Percentiles rank a stretch among this genome's conserved stretches.
These are phyloP conservation scores for Tadarida brasiliensis DNA, from an alignment of 2,797 vertebrate genomes.

Conservation along the genomic window DNA sequence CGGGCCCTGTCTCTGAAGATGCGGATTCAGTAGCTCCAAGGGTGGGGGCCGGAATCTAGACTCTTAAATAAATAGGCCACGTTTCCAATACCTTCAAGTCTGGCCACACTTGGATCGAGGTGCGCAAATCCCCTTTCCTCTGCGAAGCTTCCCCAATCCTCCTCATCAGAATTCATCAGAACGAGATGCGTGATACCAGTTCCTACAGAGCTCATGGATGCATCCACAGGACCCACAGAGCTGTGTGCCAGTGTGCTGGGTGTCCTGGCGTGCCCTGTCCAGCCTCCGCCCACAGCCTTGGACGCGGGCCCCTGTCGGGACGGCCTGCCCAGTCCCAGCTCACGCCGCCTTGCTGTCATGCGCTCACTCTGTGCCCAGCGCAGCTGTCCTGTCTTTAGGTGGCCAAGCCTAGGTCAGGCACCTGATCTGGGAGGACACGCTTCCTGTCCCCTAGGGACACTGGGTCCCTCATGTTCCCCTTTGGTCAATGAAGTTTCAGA, in stretches of 20 bases:
- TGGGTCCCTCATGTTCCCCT: neutral
- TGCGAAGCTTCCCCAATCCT: neutral
- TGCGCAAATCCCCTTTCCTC: neutral
- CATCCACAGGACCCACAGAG: accelerated
- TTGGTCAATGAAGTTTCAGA: neutral
- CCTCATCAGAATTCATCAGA: neutral
- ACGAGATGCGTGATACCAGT: neutral
- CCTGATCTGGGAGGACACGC: neutral
- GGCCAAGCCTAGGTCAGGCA: neutral
- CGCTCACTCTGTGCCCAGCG: accelerated
- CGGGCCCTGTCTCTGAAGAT: neutral
- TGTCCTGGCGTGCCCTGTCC: neutral
- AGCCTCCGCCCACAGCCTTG: accelerated
- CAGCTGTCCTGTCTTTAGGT: neutral
- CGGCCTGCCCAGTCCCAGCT: accelerated
- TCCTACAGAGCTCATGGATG: neutral
- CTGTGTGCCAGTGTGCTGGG: neutral
- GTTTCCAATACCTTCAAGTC: neutral
- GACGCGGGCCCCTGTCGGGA: neutral
- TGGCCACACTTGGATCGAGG: neutral
- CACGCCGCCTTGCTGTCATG: neutral
- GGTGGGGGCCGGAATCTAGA: neutral
- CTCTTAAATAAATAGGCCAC: neutral
- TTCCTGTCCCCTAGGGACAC: neutral
- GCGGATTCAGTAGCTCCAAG: neutral